phyloP scores from a whole-genome alignment of 2,888 invertebrate species.

The Steromphala cineraria region DNA sequence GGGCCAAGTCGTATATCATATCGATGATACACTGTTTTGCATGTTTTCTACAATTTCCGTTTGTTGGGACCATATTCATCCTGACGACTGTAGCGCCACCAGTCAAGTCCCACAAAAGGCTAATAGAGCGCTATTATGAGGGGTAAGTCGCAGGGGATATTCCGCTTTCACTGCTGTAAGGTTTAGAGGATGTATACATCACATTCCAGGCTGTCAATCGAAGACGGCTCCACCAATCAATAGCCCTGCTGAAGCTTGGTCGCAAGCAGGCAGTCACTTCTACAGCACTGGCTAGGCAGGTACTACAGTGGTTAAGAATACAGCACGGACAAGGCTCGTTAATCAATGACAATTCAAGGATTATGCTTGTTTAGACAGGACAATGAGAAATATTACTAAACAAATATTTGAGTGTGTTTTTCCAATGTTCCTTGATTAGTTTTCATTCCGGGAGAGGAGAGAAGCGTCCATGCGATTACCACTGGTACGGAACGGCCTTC shows the following conservation, averaged over 20 bases:
- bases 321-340: background rate
- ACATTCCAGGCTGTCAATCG: constrained; percentile 8
- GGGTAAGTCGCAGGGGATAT: constrained; percentile 2
- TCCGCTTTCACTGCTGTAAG: background rate
- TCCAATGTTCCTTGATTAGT: background rate
- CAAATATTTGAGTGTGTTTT: constrained; percentile 2
- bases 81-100: background rate
- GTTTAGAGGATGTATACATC: constrained; percentile 8
- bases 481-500: no score
- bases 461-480: no score
- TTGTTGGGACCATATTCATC: background rate
- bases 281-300: background rate
- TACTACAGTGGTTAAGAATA: background rate
- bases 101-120: background rate
- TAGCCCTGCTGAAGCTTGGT: background rate
- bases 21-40: no score
- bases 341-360: constrained; percentile 4
- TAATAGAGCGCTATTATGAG: constrained; percentile 5
- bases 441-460: no score
- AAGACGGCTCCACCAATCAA: constrained; percentile 1
- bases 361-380: background rate
- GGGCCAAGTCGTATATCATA: no score
- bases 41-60: no score
- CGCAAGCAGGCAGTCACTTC: background rate
- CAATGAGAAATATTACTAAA: background rate